Evolutionary conservation across 2,113 vertebrate genomes (phyloP).

Genomic region (Trichechus manatus): DNA sequence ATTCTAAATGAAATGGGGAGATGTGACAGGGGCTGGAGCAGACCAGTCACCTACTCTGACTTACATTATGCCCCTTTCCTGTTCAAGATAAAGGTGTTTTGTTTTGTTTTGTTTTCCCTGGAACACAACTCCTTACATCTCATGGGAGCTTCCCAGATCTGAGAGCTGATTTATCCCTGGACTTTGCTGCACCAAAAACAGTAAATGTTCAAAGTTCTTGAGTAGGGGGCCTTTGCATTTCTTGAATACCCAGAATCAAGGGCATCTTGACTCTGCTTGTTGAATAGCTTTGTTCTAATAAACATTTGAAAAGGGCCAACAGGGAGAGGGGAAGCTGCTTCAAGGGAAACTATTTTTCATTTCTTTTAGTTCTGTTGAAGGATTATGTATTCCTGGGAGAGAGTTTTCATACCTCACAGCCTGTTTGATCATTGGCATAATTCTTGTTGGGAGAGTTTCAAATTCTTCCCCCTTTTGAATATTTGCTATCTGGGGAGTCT

Average conservation of each 20-base stretch:
- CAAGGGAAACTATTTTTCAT: conserved; percentile 66
- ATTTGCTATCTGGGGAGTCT: conserved; percentile 71
- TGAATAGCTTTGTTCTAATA: conserved; percentile 43
- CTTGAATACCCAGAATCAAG: conserved; percentile 44
- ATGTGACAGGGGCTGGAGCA: neutral
- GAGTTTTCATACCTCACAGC: conserved; percentile 65
- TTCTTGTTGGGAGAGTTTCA: conserved; percentile 68
- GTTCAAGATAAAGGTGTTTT: neutral
- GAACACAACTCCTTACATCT: conserved; percentile 40
- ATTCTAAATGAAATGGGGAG: conserved; percentile 17
- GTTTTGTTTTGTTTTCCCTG: conserved; percentile 26
- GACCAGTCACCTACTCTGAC: neutral
- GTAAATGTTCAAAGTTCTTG: conserved; percentile 49
- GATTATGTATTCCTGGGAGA: conserved; percentile 54
- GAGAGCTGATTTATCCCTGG: conserved; percentile 15
- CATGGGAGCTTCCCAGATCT: conserved; percentile 22
- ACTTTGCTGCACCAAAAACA: conserved; percentile 11
- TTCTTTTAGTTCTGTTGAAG: conserved; percentile 65
- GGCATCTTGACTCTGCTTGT: conserved; percentile 50
- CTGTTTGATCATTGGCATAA: conserved; percentile 69
- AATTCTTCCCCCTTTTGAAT: conserved; percentile 72
- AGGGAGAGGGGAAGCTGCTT: conserved; percentile 47
- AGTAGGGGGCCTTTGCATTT: conserved; percentile 7
- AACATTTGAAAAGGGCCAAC: conserved; percentile 55
- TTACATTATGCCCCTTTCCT: neutral